Conservation (phyloP, 1,140 invertebrate genomes). For the Rhynchophorus ferrugineus region DNA sequence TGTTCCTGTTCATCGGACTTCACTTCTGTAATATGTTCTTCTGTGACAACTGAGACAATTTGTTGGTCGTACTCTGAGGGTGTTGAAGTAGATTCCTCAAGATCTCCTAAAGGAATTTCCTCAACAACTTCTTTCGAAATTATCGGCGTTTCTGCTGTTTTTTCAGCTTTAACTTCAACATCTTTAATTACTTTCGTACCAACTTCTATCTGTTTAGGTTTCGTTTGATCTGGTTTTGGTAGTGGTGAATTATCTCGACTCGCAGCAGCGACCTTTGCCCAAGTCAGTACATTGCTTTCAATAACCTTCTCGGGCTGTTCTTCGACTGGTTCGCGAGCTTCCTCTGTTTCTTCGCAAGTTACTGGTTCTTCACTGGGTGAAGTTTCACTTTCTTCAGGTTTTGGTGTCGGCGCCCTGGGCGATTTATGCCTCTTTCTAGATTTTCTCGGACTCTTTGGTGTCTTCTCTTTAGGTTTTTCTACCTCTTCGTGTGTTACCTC, state of each 20-base stretch:
- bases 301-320: not conserved
- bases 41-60: not conserved
- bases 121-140: too few species aligned
- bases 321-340: not conserved
- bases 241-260: conserved; percentile 20
- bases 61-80: not conserved
- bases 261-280: conserved; percentile 17
- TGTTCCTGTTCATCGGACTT: not conserved
- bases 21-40: conserved; percentile 13
- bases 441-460: conserved; percentile 10
- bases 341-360: not conserved
- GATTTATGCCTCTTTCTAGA: conserved; percentile 18
- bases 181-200: not conserved
- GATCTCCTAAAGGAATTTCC: not conserved
- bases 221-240: not conserved
- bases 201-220: not conserved
- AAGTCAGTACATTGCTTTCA: conserved; percentile 5
- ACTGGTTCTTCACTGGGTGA: not conserved
- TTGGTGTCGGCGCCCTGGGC: conserved; percentile 1
- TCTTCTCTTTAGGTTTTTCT: conserved; percentile 4
- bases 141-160: not conserved
- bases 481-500: not conserved
- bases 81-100: not conserved
- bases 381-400: not conserved
- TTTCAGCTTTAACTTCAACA: not conserved